These are phyloP conservation scores for Troides helena DNA, from an alignment of 2,888 invertebrate genomes.

Conservation along the genomic window DNA sequence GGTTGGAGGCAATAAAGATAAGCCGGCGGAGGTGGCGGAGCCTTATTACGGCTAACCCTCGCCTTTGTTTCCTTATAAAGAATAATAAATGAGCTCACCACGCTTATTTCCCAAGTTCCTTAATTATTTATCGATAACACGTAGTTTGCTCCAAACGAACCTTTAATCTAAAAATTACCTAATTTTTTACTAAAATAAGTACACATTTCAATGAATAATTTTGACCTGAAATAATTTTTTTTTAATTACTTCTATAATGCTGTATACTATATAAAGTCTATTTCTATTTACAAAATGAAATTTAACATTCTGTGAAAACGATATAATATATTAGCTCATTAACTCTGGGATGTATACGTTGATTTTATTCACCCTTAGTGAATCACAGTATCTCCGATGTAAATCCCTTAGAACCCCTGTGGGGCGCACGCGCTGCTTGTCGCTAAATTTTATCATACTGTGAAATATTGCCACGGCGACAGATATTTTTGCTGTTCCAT, in stretches of 20 bases:
- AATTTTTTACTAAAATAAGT: neutral
- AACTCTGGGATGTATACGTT: conserved; percentile 24
- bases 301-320: neutral
- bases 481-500: conserved; percentile 64
- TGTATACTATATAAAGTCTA: too few relatives aligned
- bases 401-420: conserved; percentile 48
- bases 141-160: conserved; percentile 14
- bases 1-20: conserved; percentile 81
- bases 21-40: conserved; percentile 80
- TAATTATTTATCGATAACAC: conserved; percentile 76
- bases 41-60: conserved; percentile 81
- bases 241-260: too few relatives aligned
- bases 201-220: neutral
- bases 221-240: neutral
- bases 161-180: neutral
- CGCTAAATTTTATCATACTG: conserved; percentile 60
- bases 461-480: conserved; percentile 53
- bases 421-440: conserved; percentile 67
- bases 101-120: conserved; percentile 79
- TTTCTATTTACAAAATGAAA: neutral
- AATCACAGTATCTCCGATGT: conserved; percentile 28
- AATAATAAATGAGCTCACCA: conserved; percentile 80
- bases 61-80: conserved; percentile 81
- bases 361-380: conserved; percentile 33
- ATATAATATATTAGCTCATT: conserved; percentile 23